Percentiles rank a stretch among this genome's conserved stretches.
Conservation (phyloP, 53 echinoderm and acorn worm species). For the Temnopleurus reevesii region DNA sequence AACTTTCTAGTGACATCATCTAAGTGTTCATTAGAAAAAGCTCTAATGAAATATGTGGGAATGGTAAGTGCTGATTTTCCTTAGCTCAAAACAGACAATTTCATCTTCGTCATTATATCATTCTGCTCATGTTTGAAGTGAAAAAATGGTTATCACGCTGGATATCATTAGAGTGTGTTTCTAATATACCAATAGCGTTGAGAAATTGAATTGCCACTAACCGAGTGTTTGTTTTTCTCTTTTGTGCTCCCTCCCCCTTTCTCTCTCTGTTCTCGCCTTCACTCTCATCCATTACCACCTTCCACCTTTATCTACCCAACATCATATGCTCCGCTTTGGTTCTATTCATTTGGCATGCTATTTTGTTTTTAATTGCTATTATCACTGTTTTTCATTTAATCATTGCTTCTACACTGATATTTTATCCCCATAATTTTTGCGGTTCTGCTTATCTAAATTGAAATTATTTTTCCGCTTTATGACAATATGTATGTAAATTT, state of each 20-base stretch:
- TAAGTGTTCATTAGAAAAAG: no score
- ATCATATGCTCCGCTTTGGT: no score
- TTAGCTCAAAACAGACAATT: no score
- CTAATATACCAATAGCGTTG: not conserved
- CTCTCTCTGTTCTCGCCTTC: not conserved
- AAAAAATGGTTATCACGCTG: not conserved
- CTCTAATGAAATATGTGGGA: no score
- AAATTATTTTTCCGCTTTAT: not conserved
- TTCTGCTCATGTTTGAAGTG: slow-evolving; percentile 23
- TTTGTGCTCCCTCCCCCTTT: not conserved
- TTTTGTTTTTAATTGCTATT: not conserved
- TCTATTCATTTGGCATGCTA: not conserved
- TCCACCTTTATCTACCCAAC: not conserved
- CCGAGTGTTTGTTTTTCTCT: slow-evolving; percentile 1
- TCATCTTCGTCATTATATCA: no score
- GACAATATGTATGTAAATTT: not conserved
- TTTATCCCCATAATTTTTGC: not conserved
- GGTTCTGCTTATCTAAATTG: not conserved
- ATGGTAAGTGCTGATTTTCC: no score
- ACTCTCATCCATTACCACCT: not conserved
- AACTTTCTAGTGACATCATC: no score
- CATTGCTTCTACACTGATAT: not conserved
- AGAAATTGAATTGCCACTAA: slow-evolving; percentile 27
- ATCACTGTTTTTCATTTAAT: not conserved
- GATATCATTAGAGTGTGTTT: not conserved